These are phyloP conservation scores for Protaetia brevitarsis DNA, from an alignment of 1,140 invertebrate genomes.

Conservation along the genomic window DNA sequence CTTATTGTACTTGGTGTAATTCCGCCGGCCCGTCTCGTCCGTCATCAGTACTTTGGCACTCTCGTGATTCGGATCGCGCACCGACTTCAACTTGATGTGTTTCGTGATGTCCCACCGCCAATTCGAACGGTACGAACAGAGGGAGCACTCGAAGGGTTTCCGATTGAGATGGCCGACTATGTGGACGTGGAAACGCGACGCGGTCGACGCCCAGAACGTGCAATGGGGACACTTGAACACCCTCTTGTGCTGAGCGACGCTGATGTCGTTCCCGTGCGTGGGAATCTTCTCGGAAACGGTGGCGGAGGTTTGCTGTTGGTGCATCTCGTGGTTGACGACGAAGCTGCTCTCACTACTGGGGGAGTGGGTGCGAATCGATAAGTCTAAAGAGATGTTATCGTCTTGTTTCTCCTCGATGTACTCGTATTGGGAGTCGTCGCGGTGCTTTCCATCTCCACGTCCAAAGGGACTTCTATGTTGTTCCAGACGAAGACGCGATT, in stretches of 20 bases:
- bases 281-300: slow-evolving; percentile 44
- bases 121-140: slow-evolving; percentile 89
- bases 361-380: slow-evolving; percentile 45
- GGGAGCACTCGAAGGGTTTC: slow-evolving; percentile 92
- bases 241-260: slow-evolving; percentile 45
- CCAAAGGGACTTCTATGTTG: slow-evolving; percentile 50
- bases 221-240: slow-evolving; percentile 90
- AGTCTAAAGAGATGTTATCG: slow-evolving; percentile 41
- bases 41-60: slow-evolving; percentile 81
- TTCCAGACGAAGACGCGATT: slow-evolving; percentile 76
- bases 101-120: slow-evolving; percentile 96
- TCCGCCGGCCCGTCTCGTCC: slow-evolving; percentile 83
- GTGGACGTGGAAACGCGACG: slow-evolving; percentile 89
- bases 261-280: slow-evolving; percentile 48
- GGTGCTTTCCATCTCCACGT: slow-evolving; percentile 39
- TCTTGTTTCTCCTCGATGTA: slow-evolving; percentile 40
- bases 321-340: slow-evolving; percentile 27
- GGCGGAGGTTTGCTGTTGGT: slow-evolving; percentile 27
- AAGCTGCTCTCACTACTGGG: slow-evolving; percentile 43
- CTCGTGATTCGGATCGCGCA: slow-evolving; percentile 74
- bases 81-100: slow-evolving; percentile 86
- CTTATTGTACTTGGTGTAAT: slow-evolving; percentile 90
- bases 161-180: slow-evolving; percentile 89
- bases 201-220: slow-evolving; percentile 84
- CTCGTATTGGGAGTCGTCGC: slow-evolving; percentile 47